A percentile compares a stretch with the other conserved stretches of the same genome.
phyloP scores from a whole-genome alignment of 2,888 invertebrate species.

The Eumacrocentrus americanus region DNA sequence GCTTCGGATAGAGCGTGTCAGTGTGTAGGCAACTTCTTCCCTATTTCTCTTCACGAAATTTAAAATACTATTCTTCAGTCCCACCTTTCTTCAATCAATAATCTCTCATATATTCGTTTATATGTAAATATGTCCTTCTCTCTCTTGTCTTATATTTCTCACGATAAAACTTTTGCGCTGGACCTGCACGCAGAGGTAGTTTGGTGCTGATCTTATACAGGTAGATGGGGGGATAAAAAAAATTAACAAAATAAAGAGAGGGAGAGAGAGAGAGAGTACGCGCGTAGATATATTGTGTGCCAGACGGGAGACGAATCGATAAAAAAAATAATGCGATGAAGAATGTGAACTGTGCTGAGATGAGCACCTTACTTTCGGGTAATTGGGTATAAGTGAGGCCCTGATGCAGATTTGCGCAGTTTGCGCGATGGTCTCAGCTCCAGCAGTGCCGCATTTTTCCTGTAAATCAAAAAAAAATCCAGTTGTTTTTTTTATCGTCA shows the following conservation, averaged over 20 bases:
- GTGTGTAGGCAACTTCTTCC: conserved; percentile 18
- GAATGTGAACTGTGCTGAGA: conserved; percentile 5
- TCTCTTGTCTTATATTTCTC: conserved; percentile 26
- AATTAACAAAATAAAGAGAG: conserved; percentile 22
- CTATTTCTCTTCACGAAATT: conserved; percentile 19
- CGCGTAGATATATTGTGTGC: conserved; percentile 11
- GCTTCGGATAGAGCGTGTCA: neutral
- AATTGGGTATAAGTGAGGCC: conserved; percentile 45
- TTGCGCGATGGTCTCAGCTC: conserved; percentile 55
- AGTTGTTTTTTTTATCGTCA: neutral
- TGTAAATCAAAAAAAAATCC: conserved; percentile 40
- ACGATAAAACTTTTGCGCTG: conserved; percentile 4
- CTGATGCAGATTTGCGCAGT: conserved; percentile 45
- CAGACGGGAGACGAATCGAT: neutral
- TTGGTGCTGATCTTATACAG: conserved; percentile 9
- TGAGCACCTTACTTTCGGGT: conserved; percentile 56
- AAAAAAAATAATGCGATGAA: neutral
- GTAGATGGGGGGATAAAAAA: conserved; percentile 22
- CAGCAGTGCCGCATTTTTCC: conserved; percentile 53
- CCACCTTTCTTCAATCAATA: neutral
- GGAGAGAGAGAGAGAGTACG: conserved; percentile 18
- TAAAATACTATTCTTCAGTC: neutral
- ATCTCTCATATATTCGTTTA: neutral
- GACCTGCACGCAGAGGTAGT: conserved; percentile 13
- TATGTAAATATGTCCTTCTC: conserved; percentile 6